These are phyloP conservation scores for Hemiscyllium ocellatum DNA, from an alignment of 2,113 vertebrate genomes.

Conservation along the genomic window DNA sequence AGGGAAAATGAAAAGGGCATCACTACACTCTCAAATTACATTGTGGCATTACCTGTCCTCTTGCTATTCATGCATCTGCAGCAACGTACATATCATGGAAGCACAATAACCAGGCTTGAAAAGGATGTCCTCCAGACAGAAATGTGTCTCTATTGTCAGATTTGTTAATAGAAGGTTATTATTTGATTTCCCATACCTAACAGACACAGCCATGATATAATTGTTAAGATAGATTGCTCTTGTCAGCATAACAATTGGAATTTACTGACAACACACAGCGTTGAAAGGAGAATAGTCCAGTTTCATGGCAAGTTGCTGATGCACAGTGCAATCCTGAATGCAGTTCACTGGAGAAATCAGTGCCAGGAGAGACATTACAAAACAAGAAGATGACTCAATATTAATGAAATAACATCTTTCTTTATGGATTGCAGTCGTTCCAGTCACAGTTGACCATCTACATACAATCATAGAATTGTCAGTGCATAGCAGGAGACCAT, in stretches of 20 bases:
- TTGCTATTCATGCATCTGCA: not conserved
- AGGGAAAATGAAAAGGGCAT: not conserved
- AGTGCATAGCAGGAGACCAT: too few species aligned
- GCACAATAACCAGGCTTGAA: not conserved
- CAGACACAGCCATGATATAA: not conserved
- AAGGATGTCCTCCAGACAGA: not conserved
- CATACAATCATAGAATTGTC: too few species aligned
- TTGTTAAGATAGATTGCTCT: not conserved
- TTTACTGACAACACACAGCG: not conserved
- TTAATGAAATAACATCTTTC: not conserved
- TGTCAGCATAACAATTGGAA: not conserved
- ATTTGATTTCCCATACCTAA: not conserved
- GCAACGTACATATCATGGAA: not conserved
- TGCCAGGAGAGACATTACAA: not conserved
- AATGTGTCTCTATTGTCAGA: not conserved
- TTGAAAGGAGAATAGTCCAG: not conserved
- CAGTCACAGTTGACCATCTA: not conserved
- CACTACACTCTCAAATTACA: not conserved
- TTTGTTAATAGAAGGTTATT: not conserved
- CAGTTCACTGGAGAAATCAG: not conserved
- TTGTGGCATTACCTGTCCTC: not conserved
- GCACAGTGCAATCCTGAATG: not conserved
- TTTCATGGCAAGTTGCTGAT: not conserved
- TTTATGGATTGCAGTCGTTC: not conserved
- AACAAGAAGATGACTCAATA: not conserved